These are phyloP conservation scores for Sprattus sprattus DNA, from an alignment of 2,113 vertebrate species.

Conservation along the genomic window DNA sequence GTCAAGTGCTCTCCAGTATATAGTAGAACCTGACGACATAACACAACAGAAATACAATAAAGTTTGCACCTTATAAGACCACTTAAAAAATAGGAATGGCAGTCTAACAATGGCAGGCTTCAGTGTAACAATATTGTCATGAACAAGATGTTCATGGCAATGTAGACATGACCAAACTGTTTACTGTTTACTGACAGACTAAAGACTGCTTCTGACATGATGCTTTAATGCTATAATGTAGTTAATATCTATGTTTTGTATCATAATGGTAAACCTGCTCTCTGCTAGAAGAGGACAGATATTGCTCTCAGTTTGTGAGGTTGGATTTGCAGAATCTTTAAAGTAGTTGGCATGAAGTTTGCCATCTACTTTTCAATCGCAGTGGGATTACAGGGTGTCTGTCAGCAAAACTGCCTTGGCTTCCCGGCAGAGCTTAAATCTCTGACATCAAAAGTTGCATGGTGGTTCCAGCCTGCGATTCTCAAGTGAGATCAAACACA, in stretches of 20 bases:
- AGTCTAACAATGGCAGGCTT: not conserved
- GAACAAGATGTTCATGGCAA: not conserved
- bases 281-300: not conserved
- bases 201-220: not conserved
- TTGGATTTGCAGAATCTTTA: slow-evolving; percentile 54
- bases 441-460: slow-evolving; percentile 65
- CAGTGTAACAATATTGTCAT: not conserved
- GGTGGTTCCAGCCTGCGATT: slow-evolving; percentile 44
- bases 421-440: slow-evolving; percentile 57
- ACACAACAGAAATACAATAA: not conserved
- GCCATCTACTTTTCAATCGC: slow-evolving; percentile 47
- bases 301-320: slow-evolving; percentile 24
- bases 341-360: slow-evolving; percentile 55
- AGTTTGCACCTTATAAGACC: not conserved
- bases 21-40: not conserved
- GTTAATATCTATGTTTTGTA: too few species aligned
- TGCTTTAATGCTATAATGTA: not conserved
- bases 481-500: slow-evolving; percentile 63
- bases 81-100: not conserved
- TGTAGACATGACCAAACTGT: not conserved
- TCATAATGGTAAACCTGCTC: not conserved
- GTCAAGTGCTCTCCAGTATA: not conserved
- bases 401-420: slow-evolving; percentile 42
- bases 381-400: slow-evolving; percentile 44
- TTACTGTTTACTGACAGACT: not conserved